Evolutionary conservation across 2,797 vertebrate genomes (phyloP), one percentile per base, ranked within the genome.

Genomic region (Pseudochaenichthys georgianus): DNA sequence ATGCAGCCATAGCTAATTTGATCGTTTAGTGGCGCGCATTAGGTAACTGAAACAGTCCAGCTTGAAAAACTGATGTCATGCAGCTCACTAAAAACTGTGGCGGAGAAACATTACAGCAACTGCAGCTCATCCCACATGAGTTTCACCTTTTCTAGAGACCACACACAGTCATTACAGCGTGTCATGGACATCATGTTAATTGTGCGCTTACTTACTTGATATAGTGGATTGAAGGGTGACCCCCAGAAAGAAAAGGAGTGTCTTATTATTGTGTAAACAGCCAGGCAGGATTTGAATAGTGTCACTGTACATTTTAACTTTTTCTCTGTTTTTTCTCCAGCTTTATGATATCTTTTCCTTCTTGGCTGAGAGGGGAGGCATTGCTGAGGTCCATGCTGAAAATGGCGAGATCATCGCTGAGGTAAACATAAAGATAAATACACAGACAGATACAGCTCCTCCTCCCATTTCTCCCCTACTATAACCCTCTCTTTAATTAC

Each of bases 341-440:
- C 95, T 99, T 16, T 99, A 99, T 42, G 98, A 99, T 86, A 93
- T 99, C 86, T 99, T 98, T 84, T 97, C 95, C 88, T 99, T 97
- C 92, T 85, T 99, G 88, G 98, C 96, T 58, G 97, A 98, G 74
- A 93, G 96, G 77, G 98, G 98, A 46, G 97, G 96, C 72, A 92
- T 99, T 34, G 97, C 96, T 85, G 97, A 99, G 92, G 98, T 99
- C 88, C 98, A 99, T 13, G 98, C 98, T n/a, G 98, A 99, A 87
- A 99, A 99, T 0, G 98, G 98, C 3, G 98, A 99, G 82, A 99
- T 99, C 91, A 97, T 99, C 54, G 97, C 98, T 23, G 97, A 99
- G 98, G 98, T 98, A 96, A 85, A 89, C 4, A 19, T 17, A 6
- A 62, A 75, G 38, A 64, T 12, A 43, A 46, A 72, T 52, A 67